Base-by-base conservation (phyloP, 1,140 invertebrate species). In the Drosophila fuyamai region DNA sequence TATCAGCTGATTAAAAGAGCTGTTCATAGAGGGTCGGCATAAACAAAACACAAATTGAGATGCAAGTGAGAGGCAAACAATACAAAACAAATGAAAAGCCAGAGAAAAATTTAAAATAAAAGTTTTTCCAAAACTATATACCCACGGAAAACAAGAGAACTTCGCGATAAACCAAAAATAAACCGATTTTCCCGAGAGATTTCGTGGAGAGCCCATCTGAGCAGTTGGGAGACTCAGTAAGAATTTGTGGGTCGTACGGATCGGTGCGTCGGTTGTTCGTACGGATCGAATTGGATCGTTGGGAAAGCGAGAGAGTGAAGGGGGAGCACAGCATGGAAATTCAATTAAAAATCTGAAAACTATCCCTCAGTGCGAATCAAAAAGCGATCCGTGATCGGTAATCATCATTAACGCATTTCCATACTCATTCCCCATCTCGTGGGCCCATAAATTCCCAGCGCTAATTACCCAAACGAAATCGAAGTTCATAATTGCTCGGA, bases 401-500 rank as follows among this genome's bases (percentile, higher is more conserved):
- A 58, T 71, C 65, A 71, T 57, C 38, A 40, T 71, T 14, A 18
- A 38, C n/a, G 51, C 66, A 70, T 35, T 48, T 29, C 29, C 51
- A 27, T 40, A 12, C 1, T 7, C 27, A 47, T 35, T n/a, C 35
- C 58, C 18, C 23, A 61, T 23, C 16, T 16, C 32, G 14, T 35
- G 59, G 18, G 38, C 29, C 13, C 40, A 70, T 71, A 70, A 56
- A 58, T 70, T 40, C 27, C 35, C 43, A 29, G 27, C 18, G 14
- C 8, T 68, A 68, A 68, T 68, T 67, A 38, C 61, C 61, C 32
- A 23, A 29, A 9, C 32, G 66, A 57, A 71, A 72, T 72, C 68
- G 51, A 72, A 72, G 53, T 72, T 58, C 51, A 72, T 72, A 72
- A 72, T 72, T 72, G 53, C 53, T 71, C 68, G 68, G 68, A 50